These are phyloP conservation scores for Archocentrus centrarchus DNA, from an alignment of 2,113 vertebrate genomes.

Conservation along the genomic window DNA sequence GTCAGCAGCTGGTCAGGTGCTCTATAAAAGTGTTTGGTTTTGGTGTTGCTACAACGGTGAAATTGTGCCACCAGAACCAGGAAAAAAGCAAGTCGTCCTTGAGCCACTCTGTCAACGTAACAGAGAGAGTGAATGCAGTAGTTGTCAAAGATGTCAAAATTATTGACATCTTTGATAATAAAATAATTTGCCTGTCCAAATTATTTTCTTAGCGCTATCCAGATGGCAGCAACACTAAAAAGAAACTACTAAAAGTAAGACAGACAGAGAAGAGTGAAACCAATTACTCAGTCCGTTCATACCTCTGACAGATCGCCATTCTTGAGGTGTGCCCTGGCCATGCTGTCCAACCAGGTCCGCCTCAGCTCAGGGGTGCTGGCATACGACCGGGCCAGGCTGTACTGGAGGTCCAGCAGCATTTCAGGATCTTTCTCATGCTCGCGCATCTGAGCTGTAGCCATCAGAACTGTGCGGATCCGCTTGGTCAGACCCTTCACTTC, in stretches of 20 bases:
- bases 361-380: slow-evolving; percentile 96
- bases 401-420: slow-evolving; percentile 96
- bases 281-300: not conserved
- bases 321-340: slow-evolving; percentile 95
- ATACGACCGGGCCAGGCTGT: slow-evolving; percentile 96
- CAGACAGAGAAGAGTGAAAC: rapidly evolving
- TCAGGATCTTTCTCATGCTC: slow-evolving; percentile 97
- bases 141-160: not conserved
- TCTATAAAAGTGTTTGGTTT: not conserved
- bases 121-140: not conserved
- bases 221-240: not conserved
- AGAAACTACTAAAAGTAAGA: not conserved
- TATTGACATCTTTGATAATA: too few relatives aligned
- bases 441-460: slow-evolving; percentile 98
- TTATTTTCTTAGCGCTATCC: not conserved
- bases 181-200: not conserved
- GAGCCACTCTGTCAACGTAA: not conserved
- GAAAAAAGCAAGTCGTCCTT: not conserved
- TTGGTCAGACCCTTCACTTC: slow-evolving; percentile 97
- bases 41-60: not conserved
- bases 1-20: not conserved
- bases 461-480: slow-evolving; percentile 95
- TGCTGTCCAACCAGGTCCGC: slow-evolving; percentile 97
- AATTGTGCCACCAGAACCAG: too few relatives aligned
- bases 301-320: slow-evolving; percentile 97